These are phyloP conservation scores for Sarotherodon lohbergeri DNA, from an alignment of 2,113 vertebrate genomes.

Conservation along the genomic window DNA sequence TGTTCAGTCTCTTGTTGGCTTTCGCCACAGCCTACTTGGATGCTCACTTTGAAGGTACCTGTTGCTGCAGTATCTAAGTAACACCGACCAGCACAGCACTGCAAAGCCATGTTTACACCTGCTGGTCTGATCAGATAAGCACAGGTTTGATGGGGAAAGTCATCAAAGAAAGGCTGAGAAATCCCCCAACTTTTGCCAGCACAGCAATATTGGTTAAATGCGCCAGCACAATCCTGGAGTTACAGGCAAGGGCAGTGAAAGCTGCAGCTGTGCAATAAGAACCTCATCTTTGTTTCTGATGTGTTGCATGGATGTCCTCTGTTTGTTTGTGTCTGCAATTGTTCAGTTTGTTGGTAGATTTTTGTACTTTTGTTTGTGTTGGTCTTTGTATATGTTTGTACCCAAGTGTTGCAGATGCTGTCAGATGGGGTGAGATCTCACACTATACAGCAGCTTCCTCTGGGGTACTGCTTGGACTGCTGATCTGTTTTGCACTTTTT, in stretches of 20 bases:
- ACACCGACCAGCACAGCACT: rapidly evolving
- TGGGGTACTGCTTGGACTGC: neutral
- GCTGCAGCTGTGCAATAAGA: neutral
- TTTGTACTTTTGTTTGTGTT: neutral
- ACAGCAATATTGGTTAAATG: rapidly evolving
- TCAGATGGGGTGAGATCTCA: neutral
- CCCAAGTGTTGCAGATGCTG: neutral
- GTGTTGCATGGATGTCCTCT: neutral
- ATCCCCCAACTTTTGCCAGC: neutral
- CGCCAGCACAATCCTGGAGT: neutral
- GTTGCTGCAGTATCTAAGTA: neutral
- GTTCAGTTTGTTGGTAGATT: neutral
- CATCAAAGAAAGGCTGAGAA: neutral
- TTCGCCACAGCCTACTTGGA: neutral
- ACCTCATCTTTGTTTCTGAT: neutral
- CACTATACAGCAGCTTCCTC: neutral
- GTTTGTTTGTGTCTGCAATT: neutral
- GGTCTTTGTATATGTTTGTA: neutral
- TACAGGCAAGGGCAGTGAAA: neutral
- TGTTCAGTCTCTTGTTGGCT: neutral
- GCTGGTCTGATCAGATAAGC: neutral
- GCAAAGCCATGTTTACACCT: neutral
- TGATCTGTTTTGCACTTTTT: neutral
- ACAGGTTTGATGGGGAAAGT: neutral
- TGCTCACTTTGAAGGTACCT: neutral